Percentiles rank a stretch among this genome's conserved stretches.
Evolutionary conservation across 2,888 invertebrate genomes (phyloP).

Genomic region (Chrysotoxum bicinctum): DNA sequence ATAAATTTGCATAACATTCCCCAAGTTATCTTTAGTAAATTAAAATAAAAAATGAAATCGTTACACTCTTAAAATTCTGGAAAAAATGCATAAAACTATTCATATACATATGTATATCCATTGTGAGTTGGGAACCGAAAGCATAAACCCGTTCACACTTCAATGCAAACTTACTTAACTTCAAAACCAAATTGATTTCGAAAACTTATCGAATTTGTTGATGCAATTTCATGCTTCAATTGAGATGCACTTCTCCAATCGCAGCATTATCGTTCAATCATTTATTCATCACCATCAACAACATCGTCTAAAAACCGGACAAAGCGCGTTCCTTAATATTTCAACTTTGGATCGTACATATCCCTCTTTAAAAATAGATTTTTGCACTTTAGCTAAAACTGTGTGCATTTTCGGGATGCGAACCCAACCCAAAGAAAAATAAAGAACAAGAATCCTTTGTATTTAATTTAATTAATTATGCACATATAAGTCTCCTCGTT

Average conservation of each 20-base stretch:
- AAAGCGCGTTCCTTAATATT: constrained; percentile 52
- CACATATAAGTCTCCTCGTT: constrained; percentile 61
- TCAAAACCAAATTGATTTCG: constrained; percentile 60
- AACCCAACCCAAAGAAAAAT: constrained; percentile 53
- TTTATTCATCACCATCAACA: constrained; percentile 26
- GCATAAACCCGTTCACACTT: not conserved
- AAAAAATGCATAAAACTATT: not conserved
- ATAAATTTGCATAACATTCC: too few relatives aligned
- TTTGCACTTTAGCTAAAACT: constrained; percentile 36
- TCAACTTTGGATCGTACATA: not conserved
- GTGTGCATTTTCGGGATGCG: constrained; percentile 59
- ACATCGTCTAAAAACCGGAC: constrained; percentile 34
- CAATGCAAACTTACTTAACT: constrained; percentile 60
- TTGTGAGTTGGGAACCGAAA: not conserved
- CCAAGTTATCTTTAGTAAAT: not conserved
- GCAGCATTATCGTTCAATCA: constrained; percentile 47
- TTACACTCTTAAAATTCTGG: not conserved
- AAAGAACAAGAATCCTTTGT: constrained; percentile 61
- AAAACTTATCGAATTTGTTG: constrained; percentile 50
- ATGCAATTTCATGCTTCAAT: constrained; percentile 72
- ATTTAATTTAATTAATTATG: constrained; percentile 73
- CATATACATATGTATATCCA: not conserved
- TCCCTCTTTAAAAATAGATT: constrained; percentile 56
- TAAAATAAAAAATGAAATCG: not conserved
- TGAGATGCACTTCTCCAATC: constrained; percentile 69